Evolutionary conservation across 2,113 vertebrate species (phyloP).

Genomic region (Cervus canadensis): DNA sequence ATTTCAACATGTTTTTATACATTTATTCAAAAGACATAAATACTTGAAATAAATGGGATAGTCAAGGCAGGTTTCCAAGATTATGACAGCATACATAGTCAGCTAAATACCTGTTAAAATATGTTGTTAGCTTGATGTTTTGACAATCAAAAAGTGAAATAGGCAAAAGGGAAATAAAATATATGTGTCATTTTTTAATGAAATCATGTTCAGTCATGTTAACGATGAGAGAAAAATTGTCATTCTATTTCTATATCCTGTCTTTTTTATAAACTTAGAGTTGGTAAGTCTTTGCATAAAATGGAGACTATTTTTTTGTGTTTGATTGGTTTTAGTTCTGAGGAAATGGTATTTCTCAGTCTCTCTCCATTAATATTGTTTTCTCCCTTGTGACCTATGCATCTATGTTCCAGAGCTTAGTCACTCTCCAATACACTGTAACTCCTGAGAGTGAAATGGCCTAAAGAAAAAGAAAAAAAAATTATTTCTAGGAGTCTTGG

Average conservation of each 20-base stretch:
- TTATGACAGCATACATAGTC: background rate
- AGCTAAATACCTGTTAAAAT: slow-evolving; percentile 31
- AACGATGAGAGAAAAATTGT: background rate
- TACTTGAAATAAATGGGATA: background rate
- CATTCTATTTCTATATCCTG: background rate
- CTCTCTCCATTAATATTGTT: slow-evolving; percentile 53
- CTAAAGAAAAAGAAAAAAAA: slow-evolving; percentile 30
- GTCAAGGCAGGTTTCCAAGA: background rate
- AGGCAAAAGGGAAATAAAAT: background rate
- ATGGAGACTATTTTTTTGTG: background rate
- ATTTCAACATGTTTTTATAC: background rate
- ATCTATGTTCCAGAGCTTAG: slow-evolving; percentile 36
- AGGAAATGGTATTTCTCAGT: slow-evolving; percentile 57
- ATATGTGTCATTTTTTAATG: background rate
- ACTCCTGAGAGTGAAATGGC: slow-evolving; percentile 41
- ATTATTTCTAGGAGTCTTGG: slow-evolving; percentile 43
- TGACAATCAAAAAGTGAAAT: background rate
- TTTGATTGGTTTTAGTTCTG: slow-evolving; percentile 16
- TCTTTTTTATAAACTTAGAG: background rate
- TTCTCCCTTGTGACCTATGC: slow-evolving; percentile 38
- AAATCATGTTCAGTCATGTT: background rate
- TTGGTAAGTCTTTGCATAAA: background rate
- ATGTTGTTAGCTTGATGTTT: background rate
- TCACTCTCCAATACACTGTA: slow-evolving; percentile 54
- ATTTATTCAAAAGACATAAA: background rate